Evolutionary conservation across 2,113 vertebrate genomes (phyloP), one percentile per base, ranked within the genome.

Genomic region (Neopipo cinnamomea): DNA sequence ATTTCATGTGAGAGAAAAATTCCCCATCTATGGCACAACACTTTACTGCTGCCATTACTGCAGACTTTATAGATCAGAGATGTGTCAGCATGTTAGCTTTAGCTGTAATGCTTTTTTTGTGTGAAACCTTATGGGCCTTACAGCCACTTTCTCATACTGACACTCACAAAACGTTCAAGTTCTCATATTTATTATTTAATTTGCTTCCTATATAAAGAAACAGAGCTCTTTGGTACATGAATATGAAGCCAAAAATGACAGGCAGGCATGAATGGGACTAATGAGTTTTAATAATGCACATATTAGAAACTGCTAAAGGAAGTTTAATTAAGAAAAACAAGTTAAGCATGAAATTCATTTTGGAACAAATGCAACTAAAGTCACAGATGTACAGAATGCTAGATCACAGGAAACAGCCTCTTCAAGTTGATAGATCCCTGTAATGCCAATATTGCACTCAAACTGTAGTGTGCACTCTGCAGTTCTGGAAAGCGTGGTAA

Each of bases 281-380:
- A 98, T 96, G 96, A 97, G 96, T 97, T 97, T 98, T 97, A 97
- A 98, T 98, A 98, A 96, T 96, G 93, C 79, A 97, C 96, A 71
- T 96, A 97, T 95, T 97, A 97, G 94, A 94, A 95, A 88, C 75
- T 91, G 94, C 80, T 96, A 98, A 97, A 98, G 96, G 92, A 97
- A 97, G 97, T 98, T 98, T 97, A 98, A 98, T 98, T 98, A 98
- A 97, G 95, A 97, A 97, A 98, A 97, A 95, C 96, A 98, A 98
- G 97, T 97, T 98, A 93, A 97, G 97, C 97, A 96, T 98, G 97
- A 98, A 98, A 98, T 98, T 97, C 82, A 95, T 97, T 97, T 98
- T 96, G 91, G 96, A 97, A 91, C 79, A 96, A 96, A 96, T 85
- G 53, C 56, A 96, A 97, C 91, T 90, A 42, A 96, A 96, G 93